These are phyloP conservation scores for Beroe ovata DNA, from an alignment of 37 sponge, comb jelly and placozoan species.

Conservation along the genomic window DNA sequence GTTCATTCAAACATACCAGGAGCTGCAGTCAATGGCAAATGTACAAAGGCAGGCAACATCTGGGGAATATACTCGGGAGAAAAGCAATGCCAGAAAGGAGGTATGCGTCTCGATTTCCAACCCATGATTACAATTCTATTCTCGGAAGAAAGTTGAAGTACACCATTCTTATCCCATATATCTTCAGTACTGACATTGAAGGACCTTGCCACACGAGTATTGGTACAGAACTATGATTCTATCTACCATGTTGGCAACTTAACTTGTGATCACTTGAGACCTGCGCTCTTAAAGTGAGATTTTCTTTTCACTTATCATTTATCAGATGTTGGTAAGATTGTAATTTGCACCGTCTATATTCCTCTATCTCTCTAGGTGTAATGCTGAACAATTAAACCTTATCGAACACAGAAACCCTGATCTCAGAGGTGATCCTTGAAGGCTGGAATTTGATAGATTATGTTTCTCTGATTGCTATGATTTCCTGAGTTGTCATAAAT, in stretches of 20 bases:
- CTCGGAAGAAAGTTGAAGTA: no score
- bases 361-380: slow-evolving; percentile 28
- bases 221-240: slow-evolving; percentile 21
- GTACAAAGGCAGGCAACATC: neutral
- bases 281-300: slow-evolving; percentile 25
- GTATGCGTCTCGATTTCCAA: no score
- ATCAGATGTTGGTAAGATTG: neutral
- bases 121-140: no score
- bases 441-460: no score
- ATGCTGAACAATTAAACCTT: slow-evolving; percentile 40
- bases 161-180: neutral
- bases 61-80: slow-evolving; percentile 37
- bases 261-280: slow-evolving; percentile 1
- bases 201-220: neutral
- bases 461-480: no score
- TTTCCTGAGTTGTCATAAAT: no score
- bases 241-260: slow-evolving; percentile 25
- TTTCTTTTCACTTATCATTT: neutral
- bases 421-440: neutral
- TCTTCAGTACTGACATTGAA: neutral
- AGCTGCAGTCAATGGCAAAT: neutral
- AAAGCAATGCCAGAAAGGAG: neutral
- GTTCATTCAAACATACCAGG: neutral
- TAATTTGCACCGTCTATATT: no score
- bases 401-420: slow-evolving; percentile 25